Base-by-base conservation (phyloP, 1,140 invertebrate genomes). In the Caenorhabditis briggsae region DNA sequence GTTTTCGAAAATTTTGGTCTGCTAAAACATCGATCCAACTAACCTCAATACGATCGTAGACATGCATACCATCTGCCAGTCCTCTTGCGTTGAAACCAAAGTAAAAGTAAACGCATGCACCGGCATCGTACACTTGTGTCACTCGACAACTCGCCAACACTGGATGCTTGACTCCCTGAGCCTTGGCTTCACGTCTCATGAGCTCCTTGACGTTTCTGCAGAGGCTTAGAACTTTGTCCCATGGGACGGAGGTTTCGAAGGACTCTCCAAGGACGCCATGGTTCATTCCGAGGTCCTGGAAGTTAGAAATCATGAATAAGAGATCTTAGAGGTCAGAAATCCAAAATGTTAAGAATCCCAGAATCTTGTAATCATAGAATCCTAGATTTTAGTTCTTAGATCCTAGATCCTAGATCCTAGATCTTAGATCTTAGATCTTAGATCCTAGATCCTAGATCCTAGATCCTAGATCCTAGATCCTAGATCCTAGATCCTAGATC, bases 31-130 rank as follows among this genome's bases (percentile, higher is more conserved):
- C 33, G 33, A 33, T 8, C 14, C 9, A 74, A 55, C 86, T 88
- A 88, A 94, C 94, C 93, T 95, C 94, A 89, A 95, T 94, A 58
- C 95, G 93, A 90, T 97, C 96, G 93, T 97, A 97, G 0, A 95
- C 93, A n/a, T 94, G 93, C 2, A 97, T 95, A 0, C 96, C 96
- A 93, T 97, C 88, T 18, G 93, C 90, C 18, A 95, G 93, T 11
- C 94, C 93, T 7, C 92, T 91, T 91, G 95, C 95, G 91, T 96
- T 97, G 93, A 97, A 97, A 0, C 95, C 97, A 94, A 99, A 97
- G 93, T 99, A 99, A 93, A 99, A 99, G 92, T 99, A 99, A 82
- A 99, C 95, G 92, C 97, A 98, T 90, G 97, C 97, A 0, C 98
- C 97, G 2, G 95, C 95, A 92, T 99, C 98, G 91, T 99, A 98